These are phyloP conservation scores for Acrobasis suavella DNA, from an alignment of 2,888 invertebrate species.

Conservation along the genomic window DNA sequence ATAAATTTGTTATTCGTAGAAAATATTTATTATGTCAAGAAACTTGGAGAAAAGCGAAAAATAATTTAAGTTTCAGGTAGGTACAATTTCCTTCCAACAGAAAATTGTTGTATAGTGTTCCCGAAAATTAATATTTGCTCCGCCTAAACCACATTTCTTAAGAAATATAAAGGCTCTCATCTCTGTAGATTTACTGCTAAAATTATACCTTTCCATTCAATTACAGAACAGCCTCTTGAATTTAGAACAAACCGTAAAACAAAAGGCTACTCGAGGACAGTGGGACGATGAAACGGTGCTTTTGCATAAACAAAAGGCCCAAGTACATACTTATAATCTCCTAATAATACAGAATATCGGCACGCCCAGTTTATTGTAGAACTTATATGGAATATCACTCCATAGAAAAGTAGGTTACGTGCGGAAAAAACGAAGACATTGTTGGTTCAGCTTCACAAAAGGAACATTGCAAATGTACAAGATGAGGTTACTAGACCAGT, in stretches of 20 bases:
- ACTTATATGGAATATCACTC: constrained; percentile 40
- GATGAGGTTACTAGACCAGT: constrained; percentile 60
- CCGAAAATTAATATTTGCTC: neutral
- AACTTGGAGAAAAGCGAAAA: neutral
- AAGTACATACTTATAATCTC: constrained; percentile 50
- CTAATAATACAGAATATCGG: constrained; percentile 45
- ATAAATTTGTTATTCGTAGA: neutral
- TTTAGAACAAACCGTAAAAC: constrained; percentile 34
- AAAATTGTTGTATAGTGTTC: neutral
- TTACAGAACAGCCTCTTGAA: constrained; percentile 24
- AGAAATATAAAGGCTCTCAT: constrained; percentile 20
- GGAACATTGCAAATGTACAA: constrained; percentile 44
- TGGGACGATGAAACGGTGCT: constrained; percentile 50
- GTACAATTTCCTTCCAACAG: constrained; percentile 23
- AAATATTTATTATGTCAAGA: too few relatives aligned
- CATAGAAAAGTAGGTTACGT: constrained; percentile 30
- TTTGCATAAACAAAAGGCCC: constrained; percentile 50
- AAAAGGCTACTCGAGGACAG: constrained; percentile 39
- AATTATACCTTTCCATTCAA: constrained; percentile 23
- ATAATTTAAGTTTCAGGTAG: neutral
- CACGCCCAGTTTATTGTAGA: constrained; percentile 45
- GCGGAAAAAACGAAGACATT: constrained; percentile 39
- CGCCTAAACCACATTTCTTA: constrained; percentile 17
- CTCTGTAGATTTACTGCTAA: constrained; percentile 20
- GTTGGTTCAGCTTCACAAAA: constrained; percentile 50